Percentiles rank a stretch among this genome's conserved stretches.
phyloP scores from a whole-genome alignment of 2,797 vertebrate species.

The Channallabes apus region DNA sequence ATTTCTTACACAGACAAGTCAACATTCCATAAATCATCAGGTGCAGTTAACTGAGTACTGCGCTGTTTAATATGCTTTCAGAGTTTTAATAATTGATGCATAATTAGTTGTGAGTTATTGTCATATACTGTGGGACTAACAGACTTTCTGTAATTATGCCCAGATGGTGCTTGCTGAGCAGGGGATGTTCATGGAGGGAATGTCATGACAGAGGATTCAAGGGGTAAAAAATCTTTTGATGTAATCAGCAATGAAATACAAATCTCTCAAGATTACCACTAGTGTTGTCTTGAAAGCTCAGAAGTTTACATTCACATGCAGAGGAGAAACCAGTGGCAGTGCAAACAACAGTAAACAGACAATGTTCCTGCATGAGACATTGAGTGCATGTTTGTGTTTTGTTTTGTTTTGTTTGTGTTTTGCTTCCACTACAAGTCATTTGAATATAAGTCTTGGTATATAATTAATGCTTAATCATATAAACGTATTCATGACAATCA shows the following conservation, averaged over 20 bases:
- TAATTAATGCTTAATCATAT: constrained; percentile 14
- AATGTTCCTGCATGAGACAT: neutral
- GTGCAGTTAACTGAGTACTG: constrained; percentile 54
- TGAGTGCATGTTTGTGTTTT: constrained; percentile 11
- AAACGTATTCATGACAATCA: constrained; percentile 6
- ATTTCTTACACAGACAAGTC: constrained; percentile 51
- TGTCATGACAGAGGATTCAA: constrained; percentile 43
- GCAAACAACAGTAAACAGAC: constrained; percentile 6
- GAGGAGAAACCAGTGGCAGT: constrained; percentile 6
- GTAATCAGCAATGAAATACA: constrained; percentile 47
- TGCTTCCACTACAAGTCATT: neutral
- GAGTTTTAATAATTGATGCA: constrained; percentile 62
- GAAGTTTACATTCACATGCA: constrained; percentile 27
- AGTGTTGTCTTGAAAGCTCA: constrained; percentile 14
- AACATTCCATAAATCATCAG: constrained; percentile 54
- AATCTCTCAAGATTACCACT: constrained; percentile 30
- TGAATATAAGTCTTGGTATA: neutral
- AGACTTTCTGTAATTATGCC: constrained; percentile 57
- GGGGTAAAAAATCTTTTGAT: constrained; percentile 29
- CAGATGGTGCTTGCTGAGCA: constrained; percentile 57
- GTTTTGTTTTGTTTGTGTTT: no score
- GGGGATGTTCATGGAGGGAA: constrained; percentile 55
- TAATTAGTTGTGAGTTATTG: constrained; percentile 63
- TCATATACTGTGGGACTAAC: constrained; percentile 53
- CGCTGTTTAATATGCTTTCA: constrained; percentile 60